Evolutionary conservation across 2,113 vertebrate species (phyloP), one percentile per base, ranked within the genome.

Genomic region (Sinocyclocheilus grahami): DNA sequence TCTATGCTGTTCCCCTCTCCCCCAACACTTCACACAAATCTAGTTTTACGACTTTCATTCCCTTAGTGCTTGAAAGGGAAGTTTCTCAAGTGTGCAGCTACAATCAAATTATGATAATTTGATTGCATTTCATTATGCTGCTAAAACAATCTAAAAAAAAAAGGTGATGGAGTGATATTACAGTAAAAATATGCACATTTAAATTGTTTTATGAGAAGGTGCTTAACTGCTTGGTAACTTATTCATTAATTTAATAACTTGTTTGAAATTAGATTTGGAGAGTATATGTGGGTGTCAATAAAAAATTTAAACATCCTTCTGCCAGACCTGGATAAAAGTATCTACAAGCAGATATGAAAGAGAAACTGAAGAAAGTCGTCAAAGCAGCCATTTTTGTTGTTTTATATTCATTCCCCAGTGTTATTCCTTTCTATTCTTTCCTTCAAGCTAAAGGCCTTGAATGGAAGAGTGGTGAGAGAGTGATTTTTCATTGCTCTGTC

Each of bases 401-500:
- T 75, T 81, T 79, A 58, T 80, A 48, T 87, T 85, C 76, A 30
- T 79, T 58, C 27, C 22, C 20, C 37, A 48, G 22, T 48, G 60
- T 48, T 86, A 63, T 62, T 80, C 53, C 30, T 12, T n/a, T 65
- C 18, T n/a, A 37, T 58, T 14, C 67, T 74, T 82, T 46, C 46
- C 48, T 48, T 16, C 67, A 86, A 80, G 65, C 86, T 51, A 27
- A 63, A 86, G 65, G 86, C 84, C 67, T 76, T 81, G 81, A 82
- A 80, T 55, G 62, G 77, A 84, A 65, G 60, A 39, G 18, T 14
- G 30, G 39, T 13, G 22, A 48, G 62, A 27, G 24, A 83, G 30
- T 18, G 24, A 78, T 89, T 88, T 86, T 88, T 87, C 82, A 72
- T 65, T 60, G 46, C 60, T 30, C 74, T 85, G 86, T 80, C 87